These are phyloP conservation scores for Diachrysia chrysitis DNA, from an alignment of 2,888 invertebrate genomes.

Conservation along the genomic window DNA sequence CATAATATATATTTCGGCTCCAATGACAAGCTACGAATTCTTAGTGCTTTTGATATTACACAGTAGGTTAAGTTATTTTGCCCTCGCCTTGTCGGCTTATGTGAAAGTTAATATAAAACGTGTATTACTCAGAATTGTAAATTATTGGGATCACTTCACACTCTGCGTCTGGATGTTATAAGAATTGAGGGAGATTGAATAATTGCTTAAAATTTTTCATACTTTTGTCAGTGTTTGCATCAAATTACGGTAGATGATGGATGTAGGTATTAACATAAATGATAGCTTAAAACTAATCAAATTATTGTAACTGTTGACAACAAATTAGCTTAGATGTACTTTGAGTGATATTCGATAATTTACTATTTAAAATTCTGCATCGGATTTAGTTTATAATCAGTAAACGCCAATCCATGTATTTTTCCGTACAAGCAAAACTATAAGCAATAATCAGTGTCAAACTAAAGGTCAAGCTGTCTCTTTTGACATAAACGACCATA, in stretches of 20 bases:
- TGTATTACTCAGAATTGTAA: background rate
- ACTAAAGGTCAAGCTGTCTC: background rate
- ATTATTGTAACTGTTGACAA: too few relatives aligned
- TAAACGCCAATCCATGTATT: background rate
- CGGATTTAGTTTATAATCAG: too few relatives aligned
- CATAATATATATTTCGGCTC: slow-evolving; percentile 36
- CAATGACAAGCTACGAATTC: slow-evolving; percentile 40
- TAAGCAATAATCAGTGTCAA: background rate
- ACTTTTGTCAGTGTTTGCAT: too few relatives aligned
- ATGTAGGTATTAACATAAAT: too few relatives aligned
- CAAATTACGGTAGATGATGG: too few relatives aligned
- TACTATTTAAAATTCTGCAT: too few relatives aligned
- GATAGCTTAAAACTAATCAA: too few relatives aligned
- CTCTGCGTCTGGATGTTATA: too few relatives aligned
- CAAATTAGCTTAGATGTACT: too few relatives aligned
- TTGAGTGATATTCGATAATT: too few relatives aligned
- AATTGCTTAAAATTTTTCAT: too few relatives aligned
- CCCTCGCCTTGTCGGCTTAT: background rate
- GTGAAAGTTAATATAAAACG: slow-evolving; percentile 3
- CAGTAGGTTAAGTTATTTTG: slow-evolving; percentile 16
- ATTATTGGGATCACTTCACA: background rate
- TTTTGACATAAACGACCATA: background rate
- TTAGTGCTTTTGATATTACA: slow-evolving; percentile 33
- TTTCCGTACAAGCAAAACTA: background rate
- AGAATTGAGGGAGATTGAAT: too few relatives aligned